Base-by-base conservation (phyloP, 2,888 invertebrate genomes). In the Beris chalybata region DNA sequence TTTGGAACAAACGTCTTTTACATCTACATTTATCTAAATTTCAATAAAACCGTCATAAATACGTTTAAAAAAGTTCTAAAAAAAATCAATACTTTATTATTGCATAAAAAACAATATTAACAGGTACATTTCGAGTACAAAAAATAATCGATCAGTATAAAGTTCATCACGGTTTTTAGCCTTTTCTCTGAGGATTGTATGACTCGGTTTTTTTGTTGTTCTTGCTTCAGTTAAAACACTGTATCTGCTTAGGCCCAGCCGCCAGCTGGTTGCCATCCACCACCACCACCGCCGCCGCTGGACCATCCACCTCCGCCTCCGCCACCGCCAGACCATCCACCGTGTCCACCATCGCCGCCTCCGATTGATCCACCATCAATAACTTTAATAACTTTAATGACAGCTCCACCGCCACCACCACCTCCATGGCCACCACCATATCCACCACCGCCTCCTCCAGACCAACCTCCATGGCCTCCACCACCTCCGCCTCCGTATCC, bases 211-310 rank as follows among this genome's bases (percentile, higher is more conserved):
- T 22, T 22, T 59, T 50, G 50, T 12, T 48, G 50, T 38, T 7
- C 38, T 38, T 38, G 7, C 52, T 13, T 52, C 61, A 61, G 61
- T 50, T 61, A 61, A 61, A 61, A 61, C 61, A 61, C 61, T 61
- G 61, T 61, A 15, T n/a, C 4, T 22, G n/a, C 38, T 38, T 61
- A 61, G 50, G 61, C 61, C 61, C 61, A 61, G 12, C 61, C 61
- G 4, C 61, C 61, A 15, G 50, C 3, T 61, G 61, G 61, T 52
- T 61, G 61, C 61, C 61, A 61, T 11, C 65, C 63, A 29, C 31
- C 59, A 4, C 53, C 54, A n/a, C 64, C 64, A 22, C 64, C 64
- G 29, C 64, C 56, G 6, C 65, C 65, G 38, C 12, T 29, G 47
- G 48, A 47, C 52, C 65, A 53, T 43, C 63, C 52, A 12, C 44